These are phyloP conservation scores for Heteromyza rotundicornis DNA, from an alignment of 2,888 invertebrate genomes.

Conservation along the genomic window DNA sequence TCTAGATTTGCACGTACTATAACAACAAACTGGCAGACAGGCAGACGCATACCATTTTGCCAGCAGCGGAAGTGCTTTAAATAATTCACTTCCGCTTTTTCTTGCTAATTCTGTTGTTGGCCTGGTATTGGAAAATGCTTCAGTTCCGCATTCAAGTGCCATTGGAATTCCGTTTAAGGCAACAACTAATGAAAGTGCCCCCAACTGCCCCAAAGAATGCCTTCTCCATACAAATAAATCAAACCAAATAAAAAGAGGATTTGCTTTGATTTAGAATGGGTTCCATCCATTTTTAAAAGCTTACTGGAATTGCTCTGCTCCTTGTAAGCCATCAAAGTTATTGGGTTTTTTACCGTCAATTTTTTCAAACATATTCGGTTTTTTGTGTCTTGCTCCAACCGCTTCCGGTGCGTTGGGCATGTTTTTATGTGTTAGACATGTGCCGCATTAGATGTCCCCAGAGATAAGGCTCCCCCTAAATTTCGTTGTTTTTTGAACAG, in stretches of 20 bases:
- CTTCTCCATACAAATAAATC: neutral
- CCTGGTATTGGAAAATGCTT: conserved; percentile 54
- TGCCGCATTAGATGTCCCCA: conserved; percentile 15
- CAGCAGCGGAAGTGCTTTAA: conserved; percentile 39
- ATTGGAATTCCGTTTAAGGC: conserved; percentile 30
- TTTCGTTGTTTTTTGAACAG: conserved; percentile 35
- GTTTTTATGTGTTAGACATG: conserved; percentile 3
- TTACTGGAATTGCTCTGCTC: conserved; percentile 13
- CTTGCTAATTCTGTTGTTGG: conserved; percentile 40
- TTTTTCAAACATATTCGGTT: neutral
- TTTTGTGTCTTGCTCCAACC: too few relatives aligned
- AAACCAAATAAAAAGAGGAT: neutral
- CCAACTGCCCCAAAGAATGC: too few relatives aligned
- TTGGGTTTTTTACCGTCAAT: neutral
- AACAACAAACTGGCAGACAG: neutral
- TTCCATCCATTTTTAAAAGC: neutral
- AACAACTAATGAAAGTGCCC: too few relatives aligned
- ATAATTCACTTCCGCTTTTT: conserved; percentile 52
- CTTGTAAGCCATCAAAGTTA: neutral
- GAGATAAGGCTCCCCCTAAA: conserved; percentile 38
- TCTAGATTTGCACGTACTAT: too few relatives aligned
- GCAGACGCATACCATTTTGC: neutral
- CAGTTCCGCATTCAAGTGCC: conserved; percentile 53
- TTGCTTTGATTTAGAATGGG: neutral
- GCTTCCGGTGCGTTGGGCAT: too few relatives aligned